Base-by-base conservation (phyloP, 2,113 vertebrate genomes). In the Caranx melampygus region DNA sequence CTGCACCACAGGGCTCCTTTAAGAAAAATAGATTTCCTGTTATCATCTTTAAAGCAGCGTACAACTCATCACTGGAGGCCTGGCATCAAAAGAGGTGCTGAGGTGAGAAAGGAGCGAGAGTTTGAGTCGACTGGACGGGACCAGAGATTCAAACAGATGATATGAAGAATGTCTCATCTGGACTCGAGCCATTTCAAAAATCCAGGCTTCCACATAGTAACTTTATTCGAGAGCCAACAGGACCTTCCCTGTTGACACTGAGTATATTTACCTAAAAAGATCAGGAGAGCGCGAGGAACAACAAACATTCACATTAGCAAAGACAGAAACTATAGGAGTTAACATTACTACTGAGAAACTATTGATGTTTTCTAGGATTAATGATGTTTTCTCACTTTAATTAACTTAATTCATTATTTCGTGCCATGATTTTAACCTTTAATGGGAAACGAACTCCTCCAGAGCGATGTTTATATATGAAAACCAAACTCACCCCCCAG, bases 61-160 rank as follows among this genome's bases (percentile, higher is more conserved):
- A 12, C 52, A 55, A 26, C 10, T 10, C 3, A 5, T 55, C 52
- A 21, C 3, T 11, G 52, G n/a, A 26, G 52, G 9, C 3, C 31
- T 16, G 44, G 37, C 20, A 34, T 72, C 9, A 44, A 21, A 57
- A n/a, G n/a, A 26, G 16, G 13, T 11, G 18, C 16, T 20, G 18
- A 51, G 7, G 49, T 51, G 49, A 18, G 49, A 55, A 26, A 52
- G 47, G 47, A 54, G 20, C 15, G 26, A 45, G 18, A 54, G 34
- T 68, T 65, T 42, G 34, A 40, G 49, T 26, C 4, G 65, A 68
- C 20, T 55, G 26, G 15, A 64, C 9, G 6, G 13, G 60, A 42
- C 40, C 75, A 9, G 14, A 67, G 26, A 59, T 77, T 70, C 34
- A 60, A 65, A 66, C 49, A 21, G 51, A 64, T 13, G 26, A 21